phyloP scores from a whole-genome alignment of 2,888 invertebrate species.

The Lingula anatina region DNA sequence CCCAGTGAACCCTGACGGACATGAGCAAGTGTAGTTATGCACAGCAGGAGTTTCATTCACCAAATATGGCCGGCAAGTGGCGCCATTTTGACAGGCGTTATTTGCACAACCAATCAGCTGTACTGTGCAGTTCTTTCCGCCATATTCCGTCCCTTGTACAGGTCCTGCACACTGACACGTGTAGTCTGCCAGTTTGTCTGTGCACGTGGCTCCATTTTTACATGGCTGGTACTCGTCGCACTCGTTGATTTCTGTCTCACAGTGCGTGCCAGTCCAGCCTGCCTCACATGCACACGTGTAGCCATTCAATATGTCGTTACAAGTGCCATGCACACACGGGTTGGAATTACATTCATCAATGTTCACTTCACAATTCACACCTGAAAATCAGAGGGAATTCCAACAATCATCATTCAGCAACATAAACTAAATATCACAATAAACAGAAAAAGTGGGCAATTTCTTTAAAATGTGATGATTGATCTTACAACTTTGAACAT shows the following conservation, averaged over 20 bases:
- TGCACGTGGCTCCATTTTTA: conserved; percentile 58
- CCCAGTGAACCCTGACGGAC: conserved; percentile 80
- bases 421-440: too few relatives aligned
- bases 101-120: conserved; percentile 33
- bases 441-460: too few relatives aligned
- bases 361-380: conserved; percentile 70
- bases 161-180: conserved; percentile 69
- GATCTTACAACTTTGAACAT: too few relatives aligned
- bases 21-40: conserved; percentile 78
- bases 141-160: conserved; percentile 63
- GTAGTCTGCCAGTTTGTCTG: conserved; percentile 65
- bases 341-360: conserved; percentile 76
- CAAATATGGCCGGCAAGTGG: conserved; percentile 79
- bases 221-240: conserved; percentile 48
- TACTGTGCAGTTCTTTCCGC: conserved; percentile 43
- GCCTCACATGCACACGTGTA: conserved; percentile 52
- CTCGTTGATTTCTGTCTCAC: conserved; percentile 51
- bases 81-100: conserved; percentile 57
- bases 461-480: neutral
- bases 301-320: conserved; percentile 74
- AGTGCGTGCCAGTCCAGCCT: conserved; percentile 38
- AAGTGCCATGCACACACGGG: conserved; percentile 74
- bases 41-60: conserved; percentile 63
- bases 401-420: too few relatives aligned
- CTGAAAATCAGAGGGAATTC: conserved; percentile 65